phyloP scores from a whole-genome alignment of 2,797 vertebrate species.

The Poecilia wingei region DNA sequence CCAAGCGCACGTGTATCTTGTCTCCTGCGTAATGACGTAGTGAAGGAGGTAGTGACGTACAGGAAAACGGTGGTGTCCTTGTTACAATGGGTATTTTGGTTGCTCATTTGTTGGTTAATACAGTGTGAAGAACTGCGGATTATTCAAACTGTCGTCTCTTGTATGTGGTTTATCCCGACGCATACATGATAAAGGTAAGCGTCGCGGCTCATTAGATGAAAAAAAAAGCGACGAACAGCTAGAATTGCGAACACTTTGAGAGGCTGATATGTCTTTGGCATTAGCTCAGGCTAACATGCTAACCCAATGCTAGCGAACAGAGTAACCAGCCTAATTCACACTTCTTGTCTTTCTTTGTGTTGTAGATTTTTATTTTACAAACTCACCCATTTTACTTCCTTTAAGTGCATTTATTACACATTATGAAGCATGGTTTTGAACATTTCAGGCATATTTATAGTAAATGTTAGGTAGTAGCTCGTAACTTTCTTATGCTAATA shows the following conservation, averaged over 20 bases:
- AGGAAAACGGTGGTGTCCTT: conserved; percentile 70
- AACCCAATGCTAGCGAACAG: neutral
- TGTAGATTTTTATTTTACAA: neutral
- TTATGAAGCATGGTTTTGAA: neutral
- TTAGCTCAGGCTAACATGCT: neutral
- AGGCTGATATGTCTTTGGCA: neutral
- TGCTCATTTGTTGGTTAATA: conserved; percentile 49
- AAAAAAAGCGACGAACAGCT: fast-evolving
- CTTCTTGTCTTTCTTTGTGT: neutral
- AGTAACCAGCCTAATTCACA: neutral
- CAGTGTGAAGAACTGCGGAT: conserved; percentile 31
- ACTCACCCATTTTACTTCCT: neutral
- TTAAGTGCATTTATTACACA: neutral
- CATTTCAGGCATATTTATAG: neutral
- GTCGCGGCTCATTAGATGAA: fast-evolving
- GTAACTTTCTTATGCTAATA: neutral
- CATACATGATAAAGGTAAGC: conserved; percentile 78
- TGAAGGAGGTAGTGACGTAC: conserved; percentile 9
- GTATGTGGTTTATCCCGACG: conserved; percentile 17
- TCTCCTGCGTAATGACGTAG: conserved; percentile 49
- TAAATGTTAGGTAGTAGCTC: neutral
- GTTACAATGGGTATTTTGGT: conserved; percentile 56
- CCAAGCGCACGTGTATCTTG: neutral
- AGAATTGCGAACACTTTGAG: neutral
- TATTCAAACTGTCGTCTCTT: neutral